Conservation (phyloP, 1,140 invertebrate species). For the Maniola jurtina region DNA sequence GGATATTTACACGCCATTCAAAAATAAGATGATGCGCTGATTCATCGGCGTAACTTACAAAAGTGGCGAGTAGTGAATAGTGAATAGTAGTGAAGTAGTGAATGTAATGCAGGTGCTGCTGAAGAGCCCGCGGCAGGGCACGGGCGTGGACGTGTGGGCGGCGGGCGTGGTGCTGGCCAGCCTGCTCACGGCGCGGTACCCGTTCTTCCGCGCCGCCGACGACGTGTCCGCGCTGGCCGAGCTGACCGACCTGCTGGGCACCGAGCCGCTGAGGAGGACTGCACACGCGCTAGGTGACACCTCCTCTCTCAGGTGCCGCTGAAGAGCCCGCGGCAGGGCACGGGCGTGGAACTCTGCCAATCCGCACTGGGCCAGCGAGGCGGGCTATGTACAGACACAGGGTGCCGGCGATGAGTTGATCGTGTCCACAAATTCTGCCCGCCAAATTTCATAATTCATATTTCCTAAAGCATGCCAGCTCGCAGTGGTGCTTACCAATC, state of each 20-base stretch:
- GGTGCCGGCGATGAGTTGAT: too few relatives aligned
- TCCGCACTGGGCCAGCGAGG: too few relatives aligned
- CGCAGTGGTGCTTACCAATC: too few relatives aligned
- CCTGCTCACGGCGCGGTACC: constrained; percentile 86
- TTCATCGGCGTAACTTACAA: too few relatives aligned
- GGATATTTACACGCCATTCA: too few relatives aligned
- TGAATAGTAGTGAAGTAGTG: background rate
- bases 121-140: constrained; percentile 48
- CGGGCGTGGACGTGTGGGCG: constrained; percentile 94
- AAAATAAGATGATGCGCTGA: too few relatives aligned
- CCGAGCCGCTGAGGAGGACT: constrained; percentile 82
- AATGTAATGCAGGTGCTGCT: constrained; percentile 37
- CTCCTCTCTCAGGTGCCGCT: constrained; percentile 45
- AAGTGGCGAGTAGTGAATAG: too few relatives aligned
- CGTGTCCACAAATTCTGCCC: too few relatives aligned
- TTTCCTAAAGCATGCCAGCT: background rate
- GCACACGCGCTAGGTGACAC: constrained; percentile 84
- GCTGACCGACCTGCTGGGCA: constrained; percentile 90
- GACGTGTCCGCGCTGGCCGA: constrained; percentile 89
- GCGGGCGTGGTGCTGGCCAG: constrained; percentile 91
- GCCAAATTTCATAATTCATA: background rate
- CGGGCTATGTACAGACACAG: too few relatives aligned
- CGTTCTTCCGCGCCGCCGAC: constrained; percentile 90
- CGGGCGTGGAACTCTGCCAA: constrained; percentile 94
- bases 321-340: constrained; percentile 48